A percentile compares a stretch with the other conserved stretches of the same genome.
Conservation (phyloP, 2,113 vertebrate genomes). For the Thamnaconus septentrionalis region DNA sequence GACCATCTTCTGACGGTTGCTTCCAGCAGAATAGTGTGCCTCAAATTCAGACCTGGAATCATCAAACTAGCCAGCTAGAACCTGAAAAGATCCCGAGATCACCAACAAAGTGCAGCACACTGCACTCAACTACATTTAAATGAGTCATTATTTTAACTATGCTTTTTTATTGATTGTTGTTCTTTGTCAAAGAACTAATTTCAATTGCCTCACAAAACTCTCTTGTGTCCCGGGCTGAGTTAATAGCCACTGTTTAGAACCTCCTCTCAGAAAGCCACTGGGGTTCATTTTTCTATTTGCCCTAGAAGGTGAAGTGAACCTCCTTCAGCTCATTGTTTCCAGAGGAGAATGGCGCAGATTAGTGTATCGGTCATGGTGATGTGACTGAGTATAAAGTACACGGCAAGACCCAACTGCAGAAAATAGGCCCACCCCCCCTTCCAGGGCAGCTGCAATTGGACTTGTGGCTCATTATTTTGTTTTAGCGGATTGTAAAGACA, state of each 20-base stretch:
- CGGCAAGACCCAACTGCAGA: slow-evolving; percentile 28
- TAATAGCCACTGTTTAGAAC: slow-evolving; percentile 63
- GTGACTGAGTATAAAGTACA: slow-evolving; percentile 70
- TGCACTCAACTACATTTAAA: too few relatives aligned
- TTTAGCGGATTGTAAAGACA: slow-evolving; percentile 1
- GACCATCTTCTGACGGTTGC: too few relatives aligned
- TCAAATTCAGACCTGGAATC: too few relatives aligned
- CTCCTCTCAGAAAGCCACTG: slow-evolving; percentile 44
- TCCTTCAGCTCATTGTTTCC: slow-evolving; percentile 68
- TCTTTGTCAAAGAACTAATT: too few relatives aligned
- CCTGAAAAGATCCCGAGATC: too few relatives aligned
- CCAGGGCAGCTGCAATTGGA: slow-evolving; percentile 21
- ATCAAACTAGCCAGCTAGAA: too few relatives aligned
- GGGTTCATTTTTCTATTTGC: slow-evolving; percentile 68
- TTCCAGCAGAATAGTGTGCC: too few relatives aligned
- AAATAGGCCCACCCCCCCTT: slow-evolving; percentile 17
- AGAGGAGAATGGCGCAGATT: slow-evolving; percentile 67
- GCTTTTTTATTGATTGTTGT: too few relatives aligned
- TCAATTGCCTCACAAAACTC: too few relatives aligned
- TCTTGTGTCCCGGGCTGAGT: slow-evolving; percentile 1
- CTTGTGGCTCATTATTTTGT: background rate
- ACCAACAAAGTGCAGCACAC: too few relatives aligned
- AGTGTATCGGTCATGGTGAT: slow-evolving; percentile 68
- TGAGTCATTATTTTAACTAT: too few relatives aligned
- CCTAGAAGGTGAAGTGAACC: slow-evolving; percentile 72